A percentile compares a stretch with the other conserved stretches of the same genome.
phyloP scores from a whole-genome alignment of 2,113 vertebrate species.

The Caretta caretta region DNA sequence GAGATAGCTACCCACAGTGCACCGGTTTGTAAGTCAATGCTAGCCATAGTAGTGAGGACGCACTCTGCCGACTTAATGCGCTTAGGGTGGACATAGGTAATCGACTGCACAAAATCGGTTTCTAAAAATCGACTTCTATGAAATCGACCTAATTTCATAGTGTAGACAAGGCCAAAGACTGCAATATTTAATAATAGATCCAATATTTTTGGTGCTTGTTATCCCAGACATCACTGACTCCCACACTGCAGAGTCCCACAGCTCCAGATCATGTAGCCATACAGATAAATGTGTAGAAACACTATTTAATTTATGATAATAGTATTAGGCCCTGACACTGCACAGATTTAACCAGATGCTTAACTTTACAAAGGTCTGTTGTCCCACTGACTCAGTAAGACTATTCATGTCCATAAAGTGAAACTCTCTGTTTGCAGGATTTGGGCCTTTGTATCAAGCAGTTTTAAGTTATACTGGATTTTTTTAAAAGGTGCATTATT shows the following conservation, averaged over 20 bases:
- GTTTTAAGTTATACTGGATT: background rate
- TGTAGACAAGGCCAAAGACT: background rate
- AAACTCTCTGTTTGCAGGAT: background rate
- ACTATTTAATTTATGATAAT: background rate
- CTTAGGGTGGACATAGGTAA: no score
- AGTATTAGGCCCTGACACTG: background rate
- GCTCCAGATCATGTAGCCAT: background rate
- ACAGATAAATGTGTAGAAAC: background rate
- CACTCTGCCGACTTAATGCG: no score
- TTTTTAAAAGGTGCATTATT: background rate
- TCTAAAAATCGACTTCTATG: no score
- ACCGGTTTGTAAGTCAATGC: no score
- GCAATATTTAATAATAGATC: background rate
- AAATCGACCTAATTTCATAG: no score
- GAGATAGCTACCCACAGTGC: no score
- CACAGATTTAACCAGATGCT: background rate
- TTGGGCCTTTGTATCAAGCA: background rate
- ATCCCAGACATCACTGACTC: background rate
- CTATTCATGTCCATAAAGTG: background rate
- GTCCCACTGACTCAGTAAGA: background rate
- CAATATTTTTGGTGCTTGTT: background rate
- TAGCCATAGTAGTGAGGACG: no score
- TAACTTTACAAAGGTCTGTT: background rate
- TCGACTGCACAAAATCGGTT: no score
- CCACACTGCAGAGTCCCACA: background rate